These are phyloP conservation scores for Parazoanthus darwini DNA, from an alignment of 92 coral and sea anemone species.

Conservation along the genomic window DNA sequence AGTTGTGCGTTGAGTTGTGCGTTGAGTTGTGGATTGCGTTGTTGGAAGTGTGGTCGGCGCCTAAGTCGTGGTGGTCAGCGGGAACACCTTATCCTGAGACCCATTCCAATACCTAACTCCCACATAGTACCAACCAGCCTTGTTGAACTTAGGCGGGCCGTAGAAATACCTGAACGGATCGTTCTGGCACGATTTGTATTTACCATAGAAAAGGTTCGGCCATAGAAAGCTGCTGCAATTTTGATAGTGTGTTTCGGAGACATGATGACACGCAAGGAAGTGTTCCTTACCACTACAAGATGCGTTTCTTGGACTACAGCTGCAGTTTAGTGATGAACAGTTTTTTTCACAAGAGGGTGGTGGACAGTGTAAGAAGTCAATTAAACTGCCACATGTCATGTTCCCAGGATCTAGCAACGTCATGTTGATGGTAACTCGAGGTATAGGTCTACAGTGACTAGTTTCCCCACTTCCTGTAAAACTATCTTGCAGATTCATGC, in stretches of 20 bases:
- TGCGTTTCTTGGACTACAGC: background rate
- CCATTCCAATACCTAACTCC: conserved; percentile 40
- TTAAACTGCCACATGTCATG: background rate
- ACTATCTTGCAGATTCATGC: conserved; percentile 17
- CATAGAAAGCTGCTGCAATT: background rate
- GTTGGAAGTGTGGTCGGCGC: conserved; percentile 27
- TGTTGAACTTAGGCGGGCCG: conserved; percentile 29
- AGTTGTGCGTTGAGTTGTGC: background rate
- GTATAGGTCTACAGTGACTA: background rate
- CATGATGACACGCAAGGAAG: background rate
- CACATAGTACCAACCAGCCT: conserved; percentile 27
- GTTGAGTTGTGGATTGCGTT: no score
- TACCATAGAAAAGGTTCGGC: conserved; percentile 32
- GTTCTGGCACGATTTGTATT: conserved; percentile 8
- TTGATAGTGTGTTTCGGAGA: conserved; percentile 9
- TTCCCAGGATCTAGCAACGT: background rate
- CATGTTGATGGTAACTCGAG: background rate
- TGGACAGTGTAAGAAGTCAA: conserved; percentile 13
- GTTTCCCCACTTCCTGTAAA: background rate
- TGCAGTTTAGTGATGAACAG: background rate
- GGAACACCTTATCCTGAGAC: conserved; percentile 8
- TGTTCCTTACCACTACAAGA: conserved; percentile 1
- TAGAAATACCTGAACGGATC: conserved; percentile 30
- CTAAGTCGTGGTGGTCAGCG: conserved; percentile 23
- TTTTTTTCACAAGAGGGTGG: background rate